phyloP scores from a whole-genome alignment of 2,888 invertebrate genomes.

The Stegana nigrithorax region DNA sequence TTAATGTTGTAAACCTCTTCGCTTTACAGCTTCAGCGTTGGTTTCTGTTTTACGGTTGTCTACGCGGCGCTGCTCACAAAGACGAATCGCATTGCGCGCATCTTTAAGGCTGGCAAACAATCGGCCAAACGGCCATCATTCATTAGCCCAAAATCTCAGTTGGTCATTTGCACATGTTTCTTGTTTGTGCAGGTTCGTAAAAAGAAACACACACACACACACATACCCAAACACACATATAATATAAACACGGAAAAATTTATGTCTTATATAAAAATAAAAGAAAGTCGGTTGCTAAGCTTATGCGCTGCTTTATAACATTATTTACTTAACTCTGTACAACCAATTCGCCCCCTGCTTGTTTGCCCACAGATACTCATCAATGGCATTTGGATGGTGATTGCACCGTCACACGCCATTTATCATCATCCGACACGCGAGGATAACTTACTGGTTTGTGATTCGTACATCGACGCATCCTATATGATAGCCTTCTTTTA shows the following conservation, averaged over 20 bases:
- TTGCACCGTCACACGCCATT: slow-evolving; percentile 89
- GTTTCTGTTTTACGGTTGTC: slow-evolving; percentile 96
- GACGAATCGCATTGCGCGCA: slow-evolving; percentile 95
- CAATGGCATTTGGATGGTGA: slow-evolving; percentile 91
- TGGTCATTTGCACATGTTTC: slow-evolving; percentile 88
- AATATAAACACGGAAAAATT: not conserved
- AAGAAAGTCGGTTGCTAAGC: not conserved
- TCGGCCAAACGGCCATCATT: slow-evolving; percentile 94
- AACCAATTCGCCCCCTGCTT: too few relatives aligned
- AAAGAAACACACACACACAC: not conserved
- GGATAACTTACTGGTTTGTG: slow-evolving; percentile 93
- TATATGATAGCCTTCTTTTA: slow-evolving; percentile 96
- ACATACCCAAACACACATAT: not conserved
- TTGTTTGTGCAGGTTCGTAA: slow-evolving; percentile 85
- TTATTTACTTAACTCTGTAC: not conserved
- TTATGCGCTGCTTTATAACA: not conserved
- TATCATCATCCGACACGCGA: slow-evolving; percentile 92
- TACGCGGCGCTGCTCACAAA: slow-evolving; percentile 97
- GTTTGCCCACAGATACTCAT: slow-evolving; percentile 77
- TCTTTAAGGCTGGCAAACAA: slow-evolving; percentile 96
- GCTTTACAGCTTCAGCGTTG: slow-evolving; percentile 84
- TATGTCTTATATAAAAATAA: not conserved
- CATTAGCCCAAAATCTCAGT: slow-evolving; percentile 91
- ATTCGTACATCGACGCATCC: slow-evolving; percentile 90
- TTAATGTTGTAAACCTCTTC: too few relatives aligned